These are phyloP conservation scores for Lasioglossum marginatum DNA, from an alignment of 2,888 invertebrate species.

Conservation along the genomic window DNA sequence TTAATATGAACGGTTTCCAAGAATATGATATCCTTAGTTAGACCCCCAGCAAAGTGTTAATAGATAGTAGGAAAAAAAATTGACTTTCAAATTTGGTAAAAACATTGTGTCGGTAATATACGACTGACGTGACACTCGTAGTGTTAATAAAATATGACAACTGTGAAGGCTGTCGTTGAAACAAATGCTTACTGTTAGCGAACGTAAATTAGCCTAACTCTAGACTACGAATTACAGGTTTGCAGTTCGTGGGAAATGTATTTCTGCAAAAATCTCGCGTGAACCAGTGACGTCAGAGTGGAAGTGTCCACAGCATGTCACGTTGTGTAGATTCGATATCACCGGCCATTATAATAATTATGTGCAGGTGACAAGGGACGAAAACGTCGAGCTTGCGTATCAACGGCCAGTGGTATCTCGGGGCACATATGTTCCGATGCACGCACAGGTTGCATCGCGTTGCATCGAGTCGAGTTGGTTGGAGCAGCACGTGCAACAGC, in stretches of 20 bases:
- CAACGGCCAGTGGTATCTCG: slow-evolving; percentile 32
- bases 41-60: not conserved
- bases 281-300: slow-evolving; percentile 2
- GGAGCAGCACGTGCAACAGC: slow-evolving; percentile 57
- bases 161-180: not conserved
- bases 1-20: not conserved
- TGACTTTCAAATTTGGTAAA: not conserved
- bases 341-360: not conserved
- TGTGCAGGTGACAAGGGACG: not conserved
- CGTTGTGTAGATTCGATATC: not conserved
- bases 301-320: not conserved
- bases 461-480: not conserved
- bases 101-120: not conserved
- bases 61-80: not conserved
- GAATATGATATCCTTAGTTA: not conserved
- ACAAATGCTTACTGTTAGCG: not conserved
- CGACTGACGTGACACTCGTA: not conserved
- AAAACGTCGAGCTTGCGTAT: slow-evolving; percentile 8
- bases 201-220: not conserved
- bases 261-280: not conserved
- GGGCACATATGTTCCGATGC: slow-evolving; percentile 10
- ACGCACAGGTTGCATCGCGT: slow-evolving; percentile 56
- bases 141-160: not conserved
- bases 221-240: not conserved
- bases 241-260: not conserved